These are phyloP conservation scores for Tor tambroides DNA, from an alignment of 2,113 vertebrate genomes.

Conservation along the genomic window DNA sequence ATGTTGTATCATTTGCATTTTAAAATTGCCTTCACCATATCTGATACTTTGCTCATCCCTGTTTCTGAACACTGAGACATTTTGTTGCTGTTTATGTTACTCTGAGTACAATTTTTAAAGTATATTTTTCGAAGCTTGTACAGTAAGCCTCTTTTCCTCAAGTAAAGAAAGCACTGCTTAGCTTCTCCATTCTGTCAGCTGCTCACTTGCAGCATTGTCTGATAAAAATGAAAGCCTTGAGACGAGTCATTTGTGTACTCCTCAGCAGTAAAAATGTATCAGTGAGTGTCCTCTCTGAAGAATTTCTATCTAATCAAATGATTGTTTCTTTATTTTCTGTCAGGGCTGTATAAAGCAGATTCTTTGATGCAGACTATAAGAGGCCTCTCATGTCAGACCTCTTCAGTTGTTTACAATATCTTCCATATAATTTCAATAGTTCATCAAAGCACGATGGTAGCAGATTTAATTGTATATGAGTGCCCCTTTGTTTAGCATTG, in stretches of 20 bases:
- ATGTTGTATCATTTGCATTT: slow-evolving; percentile 22
- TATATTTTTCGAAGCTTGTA: neutral
- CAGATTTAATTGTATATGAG: too few species aligned
- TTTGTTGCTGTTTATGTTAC: neutral
- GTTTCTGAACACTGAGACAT: neutral
- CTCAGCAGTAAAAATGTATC: neutral
- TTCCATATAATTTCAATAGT: neutral
- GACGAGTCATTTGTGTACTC: neutral
- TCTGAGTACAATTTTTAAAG: neutral
- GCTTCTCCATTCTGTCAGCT: neutral
- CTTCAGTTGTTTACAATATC: slow-evolving; percentile 5
- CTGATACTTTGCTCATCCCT: neutral
- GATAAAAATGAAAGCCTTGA: neutral
- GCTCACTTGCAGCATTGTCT: neutral
- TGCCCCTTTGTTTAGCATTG: too few species aligned
- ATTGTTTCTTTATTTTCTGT: neutral
- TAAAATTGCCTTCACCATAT: neutral
- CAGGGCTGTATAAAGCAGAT: neutral
- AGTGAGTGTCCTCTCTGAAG: neutral
- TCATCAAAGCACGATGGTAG: neutral
- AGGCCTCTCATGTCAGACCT: neutral
- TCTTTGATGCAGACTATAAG: too few species aligned
- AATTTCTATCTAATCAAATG: neutral
- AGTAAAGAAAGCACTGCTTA: neutral
- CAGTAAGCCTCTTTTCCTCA: slow-evolving; percentile 8